Percentiles rank a stretch among this genome's conserved stretches.
Conservation (phyloP, 2,888 invertebrate species). For the Ophion costatus region DNA sequence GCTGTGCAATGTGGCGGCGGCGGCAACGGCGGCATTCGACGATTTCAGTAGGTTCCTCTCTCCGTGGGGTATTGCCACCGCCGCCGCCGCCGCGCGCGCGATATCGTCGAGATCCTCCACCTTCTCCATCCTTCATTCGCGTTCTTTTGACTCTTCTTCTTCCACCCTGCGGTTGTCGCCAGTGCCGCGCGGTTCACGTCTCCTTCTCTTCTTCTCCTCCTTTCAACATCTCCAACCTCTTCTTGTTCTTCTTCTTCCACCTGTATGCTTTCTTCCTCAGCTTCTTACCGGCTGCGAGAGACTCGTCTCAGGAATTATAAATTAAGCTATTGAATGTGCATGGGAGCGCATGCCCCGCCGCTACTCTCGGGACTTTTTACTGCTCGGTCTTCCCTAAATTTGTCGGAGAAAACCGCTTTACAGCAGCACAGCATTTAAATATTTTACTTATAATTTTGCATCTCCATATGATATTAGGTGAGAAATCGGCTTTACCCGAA, state of each 20-base stretch:
- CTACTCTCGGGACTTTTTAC: slow-evolving; percentile 45
- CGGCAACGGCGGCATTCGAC: slow-evolving; percentile 63
- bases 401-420: not conserved
- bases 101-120: slow-evolving; percentile 61
- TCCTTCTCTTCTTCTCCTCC: slow-evolving; percentile 29
- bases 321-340: slow-evolving; percentile 82
- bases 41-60: slow-evolving; percentile 72
- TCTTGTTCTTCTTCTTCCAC: slow-evolving; percentile 26
- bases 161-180: slow-evolving; percentile 62
- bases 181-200: slow-evolving; percentile 42
- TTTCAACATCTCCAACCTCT: slow-evolving; percentile 36
- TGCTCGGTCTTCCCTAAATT: slow-evolving; percentile 33
- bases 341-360: slow-evolving; percentile 64
- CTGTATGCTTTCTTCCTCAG: slow-evolving; percentile 63
- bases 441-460: slow-evolving; percentile 4
- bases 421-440: slow-evolving; percentile 5
- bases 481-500: slow-evolving; percentile 40
- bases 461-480: slow-evolving; percentile 16
- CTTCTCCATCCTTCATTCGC: slow-evolving; percentile 55
- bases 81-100: slow-evolving; percentile 33
- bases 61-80: slow-evolving; percentile 58
- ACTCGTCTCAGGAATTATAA: slow-evolving; percentile 78
- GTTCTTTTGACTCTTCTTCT: slow-evolving; percentile 70
- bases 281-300: slow-evolving; percentile 63
- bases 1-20: slow-evolving; percentile 47